Conservation (phyloP, 2,113 vertebrate genomes). For the Puma concolor region DNA sequence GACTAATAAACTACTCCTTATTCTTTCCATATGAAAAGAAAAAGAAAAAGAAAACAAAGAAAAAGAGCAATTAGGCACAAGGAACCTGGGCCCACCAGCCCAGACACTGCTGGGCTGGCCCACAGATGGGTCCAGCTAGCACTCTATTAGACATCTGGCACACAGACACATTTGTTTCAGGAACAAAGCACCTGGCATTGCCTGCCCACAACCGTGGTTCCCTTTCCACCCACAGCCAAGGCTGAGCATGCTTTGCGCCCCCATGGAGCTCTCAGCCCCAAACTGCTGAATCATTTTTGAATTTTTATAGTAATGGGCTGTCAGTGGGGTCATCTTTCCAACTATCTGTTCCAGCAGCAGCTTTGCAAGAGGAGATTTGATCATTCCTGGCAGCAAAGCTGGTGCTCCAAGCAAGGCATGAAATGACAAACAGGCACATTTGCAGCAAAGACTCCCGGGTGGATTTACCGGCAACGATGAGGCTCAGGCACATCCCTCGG, state of each 20-base stretch:
- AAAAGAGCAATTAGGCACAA: background rate
- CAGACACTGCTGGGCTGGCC: background rate
- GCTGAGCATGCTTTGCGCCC: background rate
- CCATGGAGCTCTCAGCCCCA: background rate
- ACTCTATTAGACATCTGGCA: background rate
- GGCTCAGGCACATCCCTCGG: background rate
- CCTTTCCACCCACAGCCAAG: background rate
- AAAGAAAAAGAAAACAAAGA: background rate
- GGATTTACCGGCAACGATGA: background rate
- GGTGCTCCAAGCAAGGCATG: background rate
- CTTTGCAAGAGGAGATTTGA: slow-evolving; percentile 52
- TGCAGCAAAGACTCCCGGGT: slow-evolving; percentile 10
- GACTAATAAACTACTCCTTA: background rate
- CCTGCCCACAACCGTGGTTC: background rate
- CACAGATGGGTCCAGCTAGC: background rate
- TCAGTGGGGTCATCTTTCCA: slow-evolving; percentile 40
- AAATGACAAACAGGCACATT: slow-evolving; percentile 49
- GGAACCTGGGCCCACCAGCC: background rate
- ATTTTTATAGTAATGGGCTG: slow-evolving; percentile 19
- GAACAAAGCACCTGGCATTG: slow-evolving; percentile 39
- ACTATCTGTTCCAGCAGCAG: background rate
- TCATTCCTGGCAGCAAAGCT: slow-evolving; percentile 54
- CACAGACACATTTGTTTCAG: background rate
- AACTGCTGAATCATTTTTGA: background rate
- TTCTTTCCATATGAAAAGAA: slow-evolving; percentile 32